Evolutionary conservation across 2,888 invertebrate genomes (phyloP).

Genomic region (Dusona sp.): DNA sequence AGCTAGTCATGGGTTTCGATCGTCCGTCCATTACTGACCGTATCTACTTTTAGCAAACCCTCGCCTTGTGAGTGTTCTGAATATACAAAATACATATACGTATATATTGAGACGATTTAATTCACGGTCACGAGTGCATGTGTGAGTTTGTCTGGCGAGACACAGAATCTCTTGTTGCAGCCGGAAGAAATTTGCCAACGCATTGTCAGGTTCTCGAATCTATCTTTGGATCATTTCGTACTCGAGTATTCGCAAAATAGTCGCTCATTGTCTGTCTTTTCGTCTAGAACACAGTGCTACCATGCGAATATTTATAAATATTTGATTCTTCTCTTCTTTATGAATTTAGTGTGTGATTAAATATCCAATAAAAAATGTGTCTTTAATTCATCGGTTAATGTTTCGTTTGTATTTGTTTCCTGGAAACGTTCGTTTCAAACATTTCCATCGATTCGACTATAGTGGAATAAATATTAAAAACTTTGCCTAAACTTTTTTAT

Average conservation of each 20-base stretch:
- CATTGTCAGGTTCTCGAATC: constrained; percentile 47
- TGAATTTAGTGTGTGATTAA: neutral
- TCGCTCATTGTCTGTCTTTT: constrained; percentile 58
- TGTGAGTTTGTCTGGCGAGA: neutral
- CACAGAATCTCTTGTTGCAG: constrained; percentile 19
- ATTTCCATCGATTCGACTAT: neutral
- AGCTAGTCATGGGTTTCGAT: neutral
- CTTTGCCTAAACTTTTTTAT: neutral
- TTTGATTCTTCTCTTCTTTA: neutral
- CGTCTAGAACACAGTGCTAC: constrained; percentile 23
- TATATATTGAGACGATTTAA: constrained; percentile 26
- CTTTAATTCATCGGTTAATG: neutral
- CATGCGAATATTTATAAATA: neutral
- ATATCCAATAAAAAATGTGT: constrained; percentile 3
- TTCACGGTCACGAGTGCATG: constrained; percentile 53
- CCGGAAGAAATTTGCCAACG: constrained; percentile 18
- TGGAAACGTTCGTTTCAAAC: neutral
- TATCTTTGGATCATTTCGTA: constrained; percentile 59
- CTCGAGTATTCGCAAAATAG: constrained; percentile 39
- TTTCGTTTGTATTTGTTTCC: constrained; percentile 5
- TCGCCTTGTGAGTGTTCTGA: constrained; percentile 7
- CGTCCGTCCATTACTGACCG: constrained; percentile 40
- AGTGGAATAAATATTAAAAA: neutral
- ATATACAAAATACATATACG: constrained; percentile 8
- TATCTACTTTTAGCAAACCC: constrained; percentile 61